Conservation (phyloP, 2,113 vertebrate species). For the Lagopus leucura region DNA sequence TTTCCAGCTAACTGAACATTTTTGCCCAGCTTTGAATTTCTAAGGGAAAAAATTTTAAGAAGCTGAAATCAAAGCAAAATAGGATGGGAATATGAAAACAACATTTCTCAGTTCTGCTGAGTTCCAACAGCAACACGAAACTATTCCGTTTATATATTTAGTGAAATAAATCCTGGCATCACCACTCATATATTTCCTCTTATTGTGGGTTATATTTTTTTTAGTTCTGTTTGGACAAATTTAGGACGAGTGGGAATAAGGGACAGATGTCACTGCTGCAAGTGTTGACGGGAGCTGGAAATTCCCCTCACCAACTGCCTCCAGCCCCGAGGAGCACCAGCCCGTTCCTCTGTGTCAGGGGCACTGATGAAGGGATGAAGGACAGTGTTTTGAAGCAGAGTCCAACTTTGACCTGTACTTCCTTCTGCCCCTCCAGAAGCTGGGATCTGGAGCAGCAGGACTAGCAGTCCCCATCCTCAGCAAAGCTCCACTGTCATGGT, state of each 20-base stretch:
- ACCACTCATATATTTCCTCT: conserved; percentile 8
- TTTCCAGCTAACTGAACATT: neutral
- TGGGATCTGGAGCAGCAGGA: neutral
- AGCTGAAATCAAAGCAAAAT: conserved; percentile 63
- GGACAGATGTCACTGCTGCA: conserved; percentile 1
- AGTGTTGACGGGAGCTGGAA: neutral
- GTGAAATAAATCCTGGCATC: conserved; percentile 51
- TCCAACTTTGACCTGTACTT: neutral
- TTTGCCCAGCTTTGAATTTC: conserved; percentile 36
- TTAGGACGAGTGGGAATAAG: neutral
- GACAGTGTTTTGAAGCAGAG: neutral
- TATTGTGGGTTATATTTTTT: conserved; percentile 21
- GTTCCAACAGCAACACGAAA: conserved; percentile 69
- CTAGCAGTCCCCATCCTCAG: neutral
- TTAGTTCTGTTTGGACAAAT: neutral
- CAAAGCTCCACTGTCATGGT: accelerated
- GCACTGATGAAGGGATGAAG: neutral
- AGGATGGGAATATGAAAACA: conserved; percentile 57
- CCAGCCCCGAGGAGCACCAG: neutral
- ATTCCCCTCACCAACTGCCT: neutral
- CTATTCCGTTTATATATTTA: conserved; percentile 50
- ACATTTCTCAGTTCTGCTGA: conserved; percentile 45
- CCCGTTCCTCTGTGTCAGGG: neutral
- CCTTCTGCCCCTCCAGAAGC: accelerated
- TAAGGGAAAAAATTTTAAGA: conserved; percentile 50